A percentile compares a stretch with the other conserved stretches of the same genome.
Conservation (phyloP, 2,113 vertebrate genomes). For the human region GRCh38 chr3:170384501-170385000, state of each 20-base stretch:
- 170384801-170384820: background rate
- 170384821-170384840: slow-evolving; percentile 21
- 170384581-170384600: slow-evolving; percentile 83
- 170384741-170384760: slow-evolving; percentile 73
- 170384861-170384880: slow-evolving; percentile 21
- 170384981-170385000: background rate
- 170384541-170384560: slow-evolving; percentile 98
- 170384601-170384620: slow-evolving; percentile 85
- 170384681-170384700: slow-evolving; percentile 85
- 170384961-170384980: background rate
- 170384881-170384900: background rate
- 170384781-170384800: background rate
- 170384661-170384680: slow-evolving; percentile 84
- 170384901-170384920: background rate
- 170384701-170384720: slow-evolving; percentile 86
- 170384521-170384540: slow-evolving; percentile 91
- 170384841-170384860: background rate
- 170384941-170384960: background rate
- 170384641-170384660: slow-evolving; percentile 88
- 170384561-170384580: slow-evolving; percentile 97
- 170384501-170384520: slow-evolving; percentile 59
- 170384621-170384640: slow-evolving; percentile 87
- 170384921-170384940: background rate
- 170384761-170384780: slow-evolving; percentile 81
- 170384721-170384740: slow-evolving; percentile 86